phyloP scores from a whole-genome alignment of 2,797 vertebrate genomes.

The Rhynchonycteris naso region DNA sequence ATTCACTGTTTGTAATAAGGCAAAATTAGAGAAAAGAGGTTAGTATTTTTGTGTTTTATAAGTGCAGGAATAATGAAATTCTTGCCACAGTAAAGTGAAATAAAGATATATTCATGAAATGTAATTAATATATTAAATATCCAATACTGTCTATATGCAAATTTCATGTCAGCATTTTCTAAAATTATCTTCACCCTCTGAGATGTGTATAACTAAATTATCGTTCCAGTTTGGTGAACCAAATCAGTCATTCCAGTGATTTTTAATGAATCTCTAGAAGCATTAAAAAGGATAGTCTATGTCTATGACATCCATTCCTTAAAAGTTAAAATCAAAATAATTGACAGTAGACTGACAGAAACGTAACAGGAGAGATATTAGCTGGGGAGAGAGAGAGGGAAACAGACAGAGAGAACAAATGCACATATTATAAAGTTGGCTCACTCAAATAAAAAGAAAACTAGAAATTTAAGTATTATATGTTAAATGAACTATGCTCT shows the following conservation, averaged over 20 bases:
- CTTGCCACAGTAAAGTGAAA: slow-evolving; percentile 44
- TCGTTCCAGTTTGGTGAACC: slow-evolving; percentile 49
- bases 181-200: slow-evolving; percentile 50
- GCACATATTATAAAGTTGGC: neutral
- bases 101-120: slow-evolving; percentile 40
- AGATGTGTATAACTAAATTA: slow-evolving; percentile 47
- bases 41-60: neutral
- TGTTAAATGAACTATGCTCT: neutral
- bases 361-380: neutral
- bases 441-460: neutral
- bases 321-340: slow-evolving; percentile 13
- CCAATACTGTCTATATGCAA: slow-evolving; percentile 66
- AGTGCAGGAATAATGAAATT: slow-evolving; percentile 44
- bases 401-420: neutral
- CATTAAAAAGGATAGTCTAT: neutral
- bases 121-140: slow-evolving; percentile 69
- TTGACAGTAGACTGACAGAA: neutral
- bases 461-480: neutral
- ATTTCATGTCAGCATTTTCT: slow-evolving; percentile 65
- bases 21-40: neutral
- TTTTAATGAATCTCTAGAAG: slow-evolving; percentile 41
- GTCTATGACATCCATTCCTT: neutral
- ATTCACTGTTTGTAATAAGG: neutral
- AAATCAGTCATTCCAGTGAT: slow-evolving; percentile 44
- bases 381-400: neutral